Conservation (phyloP, 2,888 invertebrate species). For the Hirtodrosophila cameraria region DNA sequence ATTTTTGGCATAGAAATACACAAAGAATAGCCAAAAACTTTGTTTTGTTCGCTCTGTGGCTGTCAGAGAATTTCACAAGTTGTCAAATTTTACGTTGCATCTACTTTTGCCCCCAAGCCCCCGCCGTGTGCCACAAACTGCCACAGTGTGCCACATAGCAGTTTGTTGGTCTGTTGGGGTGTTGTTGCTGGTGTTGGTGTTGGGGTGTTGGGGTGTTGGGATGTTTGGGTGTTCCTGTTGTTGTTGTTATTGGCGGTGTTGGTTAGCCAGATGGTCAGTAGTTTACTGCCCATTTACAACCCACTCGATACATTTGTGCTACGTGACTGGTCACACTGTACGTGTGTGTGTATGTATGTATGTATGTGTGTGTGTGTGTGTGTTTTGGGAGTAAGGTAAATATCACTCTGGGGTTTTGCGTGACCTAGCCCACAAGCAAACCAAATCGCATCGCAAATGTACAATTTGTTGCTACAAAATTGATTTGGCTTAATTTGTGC, state of each 20-base stretch:
- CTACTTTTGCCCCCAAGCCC: constrained; percentile 3
- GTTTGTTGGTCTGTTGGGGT: constrained; percentile 40
- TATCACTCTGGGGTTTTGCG: constrained; percentile 42
- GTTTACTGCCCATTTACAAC: constrained; percentile 71
- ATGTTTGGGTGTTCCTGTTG: neutral
- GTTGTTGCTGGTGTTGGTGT: constrained; percentile 14
- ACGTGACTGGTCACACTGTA: constrained; percentile 72
- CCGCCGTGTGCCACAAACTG: constrained; percentile 42
- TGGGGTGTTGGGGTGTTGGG: neutral
- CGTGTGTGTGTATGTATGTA: no score
- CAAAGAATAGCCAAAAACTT: constrained; percentile 69
- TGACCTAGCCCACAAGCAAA: constrained; percentile 47
- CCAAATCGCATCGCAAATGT: constrained; percentile 51
- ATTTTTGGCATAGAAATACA: constrained; percentile 73
- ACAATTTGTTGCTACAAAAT: constrained; percentile 68
- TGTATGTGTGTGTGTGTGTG: no score
- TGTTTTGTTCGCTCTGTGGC: constrained; percentile 69
- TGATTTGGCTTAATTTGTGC: constrained; percentile 76
- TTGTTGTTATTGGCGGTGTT: constrained; percentile 8
- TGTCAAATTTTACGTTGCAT: constrained; percentile 72
- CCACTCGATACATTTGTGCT: constrained; percentile 75
- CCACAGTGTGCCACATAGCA: constrained; percentile 43
- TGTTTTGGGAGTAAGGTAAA: constrained; percentile 23
- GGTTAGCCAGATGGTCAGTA: constrained; percentile 60
- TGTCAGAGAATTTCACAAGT: constrained; percentile 76